Evolutionary conservation across 2,888 invertebrate species (phyloP), one percentile per base, ranked within the genome.

Genomic region (Lysandra coridon): DNA sequence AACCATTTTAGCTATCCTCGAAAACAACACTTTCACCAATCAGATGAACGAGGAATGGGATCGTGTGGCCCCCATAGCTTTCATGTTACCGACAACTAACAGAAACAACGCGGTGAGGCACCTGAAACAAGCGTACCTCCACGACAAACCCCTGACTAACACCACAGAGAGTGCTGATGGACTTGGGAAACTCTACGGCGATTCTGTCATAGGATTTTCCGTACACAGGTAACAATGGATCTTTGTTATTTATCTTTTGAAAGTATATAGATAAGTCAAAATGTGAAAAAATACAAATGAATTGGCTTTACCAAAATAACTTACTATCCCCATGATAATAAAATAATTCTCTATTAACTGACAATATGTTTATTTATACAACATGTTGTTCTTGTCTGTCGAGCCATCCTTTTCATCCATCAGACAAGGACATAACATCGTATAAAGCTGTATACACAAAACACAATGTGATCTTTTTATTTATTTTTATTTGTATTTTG

Each of bases 11-110:
- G 79, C 40, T 6, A 44, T 79, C 53, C 40, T 80, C 17, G 79
- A 60, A 10, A 96, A 96, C 85, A 89, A 94, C 10, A 94, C 95
- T 0, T 86, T 95, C 0, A 87, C 95, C 1, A 85, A 94, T 33
- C 89, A 95, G 53, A 89, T 97, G 84, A 95, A 96, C 84, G 86
- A 91, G 0, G 91, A 97, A 73, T 97, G 96, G 92, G 93, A 96
- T 2, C 89, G 88, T 60, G 83, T 96, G 30, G 96, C 97, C 0
- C 97, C 97, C 0, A 95, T 97, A 37, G 93, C 95, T 4, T 97
- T 97, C 84, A 96, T 95, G 81, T 95, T 97, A 82, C 94, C 95
- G 5, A 91, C 94, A 2, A 94, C 95, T 0, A 92, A 95, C 80
- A 92, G 96, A 10, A 74, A 53, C 10, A 33, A 76, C n/a, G 73